Base-by-base conservation (phyloP, 2,113 vertebrate genomes). In the Chroicocephalus ridibundus region DNA sequence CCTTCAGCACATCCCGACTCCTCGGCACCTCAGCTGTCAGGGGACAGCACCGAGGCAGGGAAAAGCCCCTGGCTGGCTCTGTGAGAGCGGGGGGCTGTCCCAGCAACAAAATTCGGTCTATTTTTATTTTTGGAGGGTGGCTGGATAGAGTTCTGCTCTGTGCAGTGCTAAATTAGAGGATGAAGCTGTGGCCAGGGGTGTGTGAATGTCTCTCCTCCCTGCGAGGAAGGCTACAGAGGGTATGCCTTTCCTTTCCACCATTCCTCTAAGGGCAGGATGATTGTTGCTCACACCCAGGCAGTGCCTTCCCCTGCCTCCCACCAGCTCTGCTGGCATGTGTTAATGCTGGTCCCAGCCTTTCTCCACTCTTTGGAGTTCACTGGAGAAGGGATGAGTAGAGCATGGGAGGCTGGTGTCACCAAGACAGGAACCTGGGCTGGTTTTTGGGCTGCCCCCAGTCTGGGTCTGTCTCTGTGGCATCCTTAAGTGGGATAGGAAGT, bases 21-120 rank as follows among this genome's bases (percentile, higher is more conserved):
- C 57, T 72, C 2, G 3, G 54, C 27, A 64, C 57, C 60, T 95
- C 86, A 90, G 95, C 64, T 94, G 86, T 92, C 52, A 29, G 36
- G 34, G 74, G 9, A 47, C 40, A 66, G 85, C 55, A 31, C 27
- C 0, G 0, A 47, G 49, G 36, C 78, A 79, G 44, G 65, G 52
- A 65, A n/a, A 9, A 82, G 26, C 16, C 36, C 72, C 46, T 76
- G 19, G 6, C 66, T 75, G 42, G 17, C 42, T 32, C 36, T 40
- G 22, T 55, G 29, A 69, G 47, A 19, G 8, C 12, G 14, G 8
- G 15, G 70, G 34, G 27, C 40, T 80, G 62, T 70, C 61, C 38
- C 54, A 64, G 70, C 40, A 42, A 24, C 24, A 82, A 47, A 81
- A 62, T 22, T 57, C 36, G 27, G 26, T 60, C 54, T 84, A 5